Conservation (phyloP, 2,888 invertebrate species). For the Sepioteuthis lessoniana region DNA sequence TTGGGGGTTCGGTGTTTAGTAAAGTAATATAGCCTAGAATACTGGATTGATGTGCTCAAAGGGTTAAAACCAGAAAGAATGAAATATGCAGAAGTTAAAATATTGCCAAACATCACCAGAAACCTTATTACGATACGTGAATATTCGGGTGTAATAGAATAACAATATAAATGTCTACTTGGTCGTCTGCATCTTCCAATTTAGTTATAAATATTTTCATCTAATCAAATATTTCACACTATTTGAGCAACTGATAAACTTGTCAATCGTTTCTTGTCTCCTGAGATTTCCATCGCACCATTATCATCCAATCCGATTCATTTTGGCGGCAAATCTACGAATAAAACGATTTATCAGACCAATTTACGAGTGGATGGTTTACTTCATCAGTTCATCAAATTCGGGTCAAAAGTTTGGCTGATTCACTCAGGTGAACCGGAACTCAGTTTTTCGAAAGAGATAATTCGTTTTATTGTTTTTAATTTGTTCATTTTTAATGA, state of each 20-base stretch:
- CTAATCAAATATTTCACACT: constrained; percentile 9
- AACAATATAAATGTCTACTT: not conserved
- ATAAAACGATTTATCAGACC: not conserved
- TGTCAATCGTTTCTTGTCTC: not conserved
- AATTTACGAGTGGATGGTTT: not conserved
- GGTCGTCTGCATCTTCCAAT: not conserved
- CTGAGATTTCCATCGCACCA: not conserved
- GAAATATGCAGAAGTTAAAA: not conserved
- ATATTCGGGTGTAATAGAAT: not conserved
- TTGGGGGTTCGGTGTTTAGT: too few relatives aligned
- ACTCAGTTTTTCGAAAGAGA: not conserved
- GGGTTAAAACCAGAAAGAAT: too few relatives aligned
- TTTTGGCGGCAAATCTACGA: not conserved
- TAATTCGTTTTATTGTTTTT: not conserved
- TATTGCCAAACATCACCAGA: not conserved
- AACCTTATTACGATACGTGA: not conserved
- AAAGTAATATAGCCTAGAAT: too few relatives aligned
- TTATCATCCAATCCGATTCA: not conserved
- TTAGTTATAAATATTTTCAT: not conserved
- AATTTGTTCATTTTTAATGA: not conserved
- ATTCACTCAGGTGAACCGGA: not conserved
- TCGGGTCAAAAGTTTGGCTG: not conserved
- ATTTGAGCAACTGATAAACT: constrained; percentile 10
- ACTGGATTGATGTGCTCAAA: too few relatives aligned
- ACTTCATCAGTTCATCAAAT: not conserved